These are phyloP conservation scores for Lacanobia wlatinum DNA, from an alignment of 2,888 invertebrate species.

Conservation along the genomic window DNA sequence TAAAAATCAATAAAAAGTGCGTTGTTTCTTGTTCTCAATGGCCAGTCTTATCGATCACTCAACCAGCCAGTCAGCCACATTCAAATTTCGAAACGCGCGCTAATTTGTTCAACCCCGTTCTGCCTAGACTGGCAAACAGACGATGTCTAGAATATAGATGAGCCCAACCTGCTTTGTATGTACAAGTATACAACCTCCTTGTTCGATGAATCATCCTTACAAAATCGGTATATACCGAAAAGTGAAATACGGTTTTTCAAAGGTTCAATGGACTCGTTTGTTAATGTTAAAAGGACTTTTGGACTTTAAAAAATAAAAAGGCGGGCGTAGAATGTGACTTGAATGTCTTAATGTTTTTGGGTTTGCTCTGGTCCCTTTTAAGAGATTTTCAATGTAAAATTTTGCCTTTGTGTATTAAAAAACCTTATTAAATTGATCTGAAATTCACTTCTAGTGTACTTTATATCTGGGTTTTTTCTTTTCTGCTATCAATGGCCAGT, in stretches of 20 bases:
- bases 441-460: constrained; percentile 15
- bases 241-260: constrained; percentile 43
- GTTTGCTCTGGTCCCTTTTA: constrained; percentile 9
- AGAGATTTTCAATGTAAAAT: constrained; percentile 6
- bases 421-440: neutral
- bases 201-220: constrained; percentile 56
- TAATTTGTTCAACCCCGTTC: constrained; percentile 77
- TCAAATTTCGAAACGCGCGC: constrained; percentile 68
- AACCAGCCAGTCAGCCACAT: constrained; percentile 31
- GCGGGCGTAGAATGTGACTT: constrained; percentile 39
- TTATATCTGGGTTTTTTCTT: constrained; percentile 18
- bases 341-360: constrained; percentile 22
- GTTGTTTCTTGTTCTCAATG: neutral
- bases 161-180: constrained; percentile 51
- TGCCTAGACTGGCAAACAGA: constrained; percentile 62
- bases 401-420: constrained; percentile 2
- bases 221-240: constrained; percentile 45
- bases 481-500: constrained; percentile 39
- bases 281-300: constrained; percentile 41
- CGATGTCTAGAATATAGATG: constrained; percentile 65
- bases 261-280: constrained; percentile 52
- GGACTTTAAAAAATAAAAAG: constrained; percentile 41
- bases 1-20: neutral
- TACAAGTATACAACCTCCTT: constrained; percentile 57
- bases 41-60: constrained; percentile 47